Conservation (phyloP, 37 sponge, comb jelly and placozoan species). For the Corticium candelabrum region DNA sequence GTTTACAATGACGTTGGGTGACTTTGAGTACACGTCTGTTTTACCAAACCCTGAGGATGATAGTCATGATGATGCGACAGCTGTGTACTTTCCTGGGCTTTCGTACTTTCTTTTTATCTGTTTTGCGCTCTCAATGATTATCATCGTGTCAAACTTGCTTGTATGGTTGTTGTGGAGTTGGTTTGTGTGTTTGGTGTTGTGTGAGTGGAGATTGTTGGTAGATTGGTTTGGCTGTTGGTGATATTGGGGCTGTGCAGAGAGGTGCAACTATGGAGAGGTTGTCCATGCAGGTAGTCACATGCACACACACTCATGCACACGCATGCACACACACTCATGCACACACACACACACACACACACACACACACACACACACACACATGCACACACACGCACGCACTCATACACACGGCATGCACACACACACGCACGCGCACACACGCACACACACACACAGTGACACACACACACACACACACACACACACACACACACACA, state of each 20-base stretch:
- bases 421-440: too few species aligned
- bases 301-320: too few species aligned
- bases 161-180: not conserved
- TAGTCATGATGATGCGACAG: not conserved
- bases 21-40: not conserved
- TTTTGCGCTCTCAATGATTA: not conserved
- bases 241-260: not conserved
- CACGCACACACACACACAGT: too few species aligned
- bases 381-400: too few species aligned
- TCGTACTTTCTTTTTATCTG: not conserved
- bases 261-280: not conserved
- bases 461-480: too few species aligned
- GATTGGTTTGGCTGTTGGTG: conserved; percentile 1
- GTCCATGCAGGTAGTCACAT: conserved; percentile 1
- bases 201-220: not conserved
- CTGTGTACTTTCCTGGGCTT: not conserved
- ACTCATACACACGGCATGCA: too few species aligned
- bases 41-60: not conserved
- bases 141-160: not conserved
- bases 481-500: too few species aligned
- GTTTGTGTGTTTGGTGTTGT: too few species aligned
- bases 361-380: too few species aligned
- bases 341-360: too few species aligned
- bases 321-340: too few species aligned
- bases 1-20: not conserved